Evolutionary conservation across 2,888 invertebrate species (phyloP).

Genomic region (Lathronympha strigana): DNA sequence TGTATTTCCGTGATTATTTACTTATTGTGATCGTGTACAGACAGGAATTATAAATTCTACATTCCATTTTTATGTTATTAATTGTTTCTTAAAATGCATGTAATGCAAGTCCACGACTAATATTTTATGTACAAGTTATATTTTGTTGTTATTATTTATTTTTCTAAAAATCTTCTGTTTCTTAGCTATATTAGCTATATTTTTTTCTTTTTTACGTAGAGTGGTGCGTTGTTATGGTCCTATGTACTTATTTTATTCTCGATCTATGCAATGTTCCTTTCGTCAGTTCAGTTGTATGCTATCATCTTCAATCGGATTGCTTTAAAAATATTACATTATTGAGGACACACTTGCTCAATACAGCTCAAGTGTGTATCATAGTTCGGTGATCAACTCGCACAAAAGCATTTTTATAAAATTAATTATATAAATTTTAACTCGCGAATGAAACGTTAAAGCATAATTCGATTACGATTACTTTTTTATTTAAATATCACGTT

Average conservation of each 20-base stretch:
- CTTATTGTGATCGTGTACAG: slow-evolving; percentile 79
- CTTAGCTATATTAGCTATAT: slow-evolving; percentile 64
- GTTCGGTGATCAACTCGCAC: slow-evolving; percentile 69
- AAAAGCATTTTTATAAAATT: slow-evolving; percentile 63
- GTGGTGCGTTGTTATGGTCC: slow-evolving; percentile 30
- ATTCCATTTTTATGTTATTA: slow-evolving; percentile 76
- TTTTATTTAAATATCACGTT: neutral
- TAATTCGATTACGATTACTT: neutral
- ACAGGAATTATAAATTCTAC: slow-evolving; percentile 82
- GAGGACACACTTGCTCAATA: slow-evolving; percentile 70
- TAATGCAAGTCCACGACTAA: slow-evolving; percentile 83
- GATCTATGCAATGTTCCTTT: slow-evolving; percentile 23
- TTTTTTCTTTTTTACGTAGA: slow-evolving; percentile 53
- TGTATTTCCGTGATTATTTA: slow-evolving; percentile 77
- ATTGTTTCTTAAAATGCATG: slow-evolving; percentile 68
- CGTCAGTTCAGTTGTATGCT: slow-evolving; percentile 20
- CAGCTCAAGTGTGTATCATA: slow-evolving; percentile 63
- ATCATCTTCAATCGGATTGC: slow-evolving; percentile 12
- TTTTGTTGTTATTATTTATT: slow-evolving; percentile 60
- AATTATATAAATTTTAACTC: too few relatives aligned
- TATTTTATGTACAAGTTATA: slow-evolving; percentile 63
- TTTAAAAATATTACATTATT: slow-evolving; percentile 2
- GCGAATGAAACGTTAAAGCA: neutral
- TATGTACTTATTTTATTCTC: slow-evolving; percentile 35
- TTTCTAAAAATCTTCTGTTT: slow-evolving; percentile 63